Conservation (phyloP, 2,797 vertebrate species). For the Podarcis lilfordi region DNA sequence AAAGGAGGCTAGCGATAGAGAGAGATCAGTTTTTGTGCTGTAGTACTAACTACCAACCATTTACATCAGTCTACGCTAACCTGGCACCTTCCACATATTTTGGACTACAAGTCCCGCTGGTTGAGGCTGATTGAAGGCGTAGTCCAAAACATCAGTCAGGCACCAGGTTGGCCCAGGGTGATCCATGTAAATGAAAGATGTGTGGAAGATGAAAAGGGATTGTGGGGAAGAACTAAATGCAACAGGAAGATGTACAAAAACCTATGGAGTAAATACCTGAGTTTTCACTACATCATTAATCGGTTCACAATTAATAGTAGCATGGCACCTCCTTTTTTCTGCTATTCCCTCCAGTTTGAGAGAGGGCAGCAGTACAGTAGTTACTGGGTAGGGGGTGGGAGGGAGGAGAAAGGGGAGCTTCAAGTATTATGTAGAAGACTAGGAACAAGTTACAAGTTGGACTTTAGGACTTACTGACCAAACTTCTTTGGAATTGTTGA, state of each 20-base stretch:
- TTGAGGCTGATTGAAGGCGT: not conserved
- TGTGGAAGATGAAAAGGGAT: not conserved
- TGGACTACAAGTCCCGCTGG: not conserved
- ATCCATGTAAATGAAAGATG: too few species aligned
- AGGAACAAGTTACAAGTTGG: not conserved
- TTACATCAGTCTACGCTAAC: not conserved
- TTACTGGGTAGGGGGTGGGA: not conserved
- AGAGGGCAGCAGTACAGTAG: not conserved
- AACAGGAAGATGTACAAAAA: not conserved
- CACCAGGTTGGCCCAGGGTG: too few species aligned
- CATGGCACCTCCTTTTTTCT: not conserved
- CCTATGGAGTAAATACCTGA: not conserved
- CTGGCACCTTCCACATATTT: not conserved
- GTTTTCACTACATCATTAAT: not conserved
- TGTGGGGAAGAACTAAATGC: not conserved
- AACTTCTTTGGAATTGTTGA: conserved; percentile 38
- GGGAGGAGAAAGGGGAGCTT: not conserved
- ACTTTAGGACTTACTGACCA: conserved; percentile 16
- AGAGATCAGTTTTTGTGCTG: not conserved
- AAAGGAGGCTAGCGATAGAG: not conserved
- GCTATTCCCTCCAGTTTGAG: not conserved
- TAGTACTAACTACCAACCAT: too few species aligned
- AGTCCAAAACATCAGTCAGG: not conserved
- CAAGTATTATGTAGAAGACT: conserved; percentile 12
- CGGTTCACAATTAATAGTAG: not conserved